A percentile compares a stretch with the other conserved stretches of the same genome.
Evolutionary conservation across 2,113 vertebrate species (phyloP).

Genomic region (Sinosuthora webbiana): DNA sequence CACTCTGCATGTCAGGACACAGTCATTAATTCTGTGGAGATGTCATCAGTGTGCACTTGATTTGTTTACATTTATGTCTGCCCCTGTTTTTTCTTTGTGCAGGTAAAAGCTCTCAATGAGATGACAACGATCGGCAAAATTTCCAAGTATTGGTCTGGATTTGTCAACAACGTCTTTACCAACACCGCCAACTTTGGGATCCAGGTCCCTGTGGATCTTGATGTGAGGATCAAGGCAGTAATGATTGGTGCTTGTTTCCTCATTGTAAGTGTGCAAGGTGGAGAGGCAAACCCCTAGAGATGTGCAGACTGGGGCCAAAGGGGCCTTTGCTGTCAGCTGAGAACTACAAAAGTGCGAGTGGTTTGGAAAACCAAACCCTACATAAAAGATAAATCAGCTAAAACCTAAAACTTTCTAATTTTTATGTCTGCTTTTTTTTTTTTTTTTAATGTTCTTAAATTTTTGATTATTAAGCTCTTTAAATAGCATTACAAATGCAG

Average conservation of each 20-base stretch:
- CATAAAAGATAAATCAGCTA: not conserved
- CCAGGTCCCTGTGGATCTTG: slow-evolving; percentile 92
- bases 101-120: slow-evolving; percentile 91
- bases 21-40: slow-evolving; percentile 6
- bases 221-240: slow-evolving; percentile 91
- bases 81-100: not conserved
- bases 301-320: not conserved
- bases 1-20: not conserved
- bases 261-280: slow-evolving; percentile 82
- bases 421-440: not conserved
- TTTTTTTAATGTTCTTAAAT: not conserved
- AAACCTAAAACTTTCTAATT: not conserved
- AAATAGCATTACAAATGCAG: not conserved
- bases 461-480: not conserved
- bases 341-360: not conserved
- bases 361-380: not conserved
- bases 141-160: slow-evolving; percentile 96
- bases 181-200: slow-evolving; percentile 96
- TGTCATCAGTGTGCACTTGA: not conserved
- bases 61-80: not conserved
- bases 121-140: slow-evolving; percentile 91
- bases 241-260: slow-evolving; percentile 97
- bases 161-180: slow-evolving; percentile 89
- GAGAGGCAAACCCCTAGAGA: not conserved
- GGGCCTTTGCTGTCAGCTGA: not conserved